Conservation (phyloP, 35 echinoderm and acorn worm genomes). For the Apostichopus parvimensis region DNA sequence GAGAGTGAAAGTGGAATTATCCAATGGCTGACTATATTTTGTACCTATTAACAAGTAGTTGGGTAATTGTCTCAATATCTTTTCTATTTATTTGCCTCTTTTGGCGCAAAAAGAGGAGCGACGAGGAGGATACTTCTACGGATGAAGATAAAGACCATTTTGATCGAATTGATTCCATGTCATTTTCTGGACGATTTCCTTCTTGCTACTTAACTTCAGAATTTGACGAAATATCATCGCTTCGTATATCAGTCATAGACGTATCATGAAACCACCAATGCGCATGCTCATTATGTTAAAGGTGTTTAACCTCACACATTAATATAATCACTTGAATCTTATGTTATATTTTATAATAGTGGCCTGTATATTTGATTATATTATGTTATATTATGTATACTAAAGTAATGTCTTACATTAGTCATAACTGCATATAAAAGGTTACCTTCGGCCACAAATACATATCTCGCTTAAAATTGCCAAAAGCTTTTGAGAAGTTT, state of each 20-base stretch:
- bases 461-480: too few relatives aligned
- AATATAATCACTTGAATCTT: too few relatives aligned
- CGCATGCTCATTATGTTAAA: too few relatives aligned
- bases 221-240: slow-evolving; percentile 47
- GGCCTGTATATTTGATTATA: too few relatives aligned
- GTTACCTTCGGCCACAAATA: too few relatives aligned
- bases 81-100: slow-evolving; percentile 1
- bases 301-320: too few relatives aligned
- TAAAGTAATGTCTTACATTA: too few relatives aligned
- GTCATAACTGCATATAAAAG: too few relatives aligned
- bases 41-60: not conserved
- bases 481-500: too few relatives aligned
- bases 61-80: not conserved
- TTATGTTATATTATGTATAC: too few relatives aligned
- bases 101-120: not conserved
- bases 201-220: slow-evolving; percentile 38
- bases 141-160: slow-evolving; percentile 25
- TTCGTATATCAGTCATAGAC: slow-evolving; percentile 25
- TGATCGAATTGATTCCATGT: slow-evolving; percentile 38
- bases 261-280: not conserved
- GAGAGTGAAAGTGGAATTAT: not conserved
- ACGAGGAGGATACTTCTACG: slow-evolving; percentile 4
- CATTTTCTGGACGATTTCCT: slow-evolving; percentile 33
- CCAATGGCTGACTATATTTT: not conserved
- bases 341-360: too few relatives aligned